These are phyloP conservation scores for Phoronis australis DNA, from an alignment of 2,888 invertebrate genomes.

Conservation along the genomic window DNA sequence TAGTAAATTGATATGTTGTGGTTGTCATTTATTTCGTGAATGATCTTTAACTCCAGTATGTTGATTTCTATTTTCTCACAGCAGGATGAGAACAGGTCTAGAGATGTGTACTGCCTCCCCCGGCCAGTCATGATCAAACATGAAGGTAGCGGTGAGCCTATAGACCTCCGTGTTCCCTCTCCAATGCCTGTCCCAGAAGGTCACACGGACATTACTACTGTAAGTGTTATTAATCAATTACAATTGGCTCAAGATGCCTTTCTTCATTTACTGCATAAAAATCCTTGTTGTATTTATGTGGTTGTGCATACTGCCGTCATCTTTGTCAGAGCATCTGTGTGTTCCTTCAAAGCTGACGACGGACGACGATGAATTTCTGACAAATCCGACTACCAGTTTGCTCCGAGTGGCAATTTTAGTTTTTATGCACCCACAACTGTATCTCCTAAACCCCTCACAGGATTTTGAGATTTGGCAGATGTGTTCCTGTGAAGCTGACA, in stretches of 20 bases:
- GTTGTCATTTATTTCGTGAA: background rate
- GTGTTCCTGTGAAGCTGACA: too few species aligned
- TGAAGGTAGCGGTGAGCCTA: slow-evolving; percentile 15
- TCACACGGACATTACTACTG: slow-evolving; percentile 33
- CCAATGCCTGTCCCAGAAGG: slow-evolving; percentile 26
- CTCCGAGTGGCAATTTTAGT: too few species aligned
- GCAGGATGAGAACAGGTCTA: slow-evolving; percentile 19
- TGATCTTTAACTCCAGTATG: background rate
- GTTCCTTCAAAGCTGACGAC: too few species aligned
- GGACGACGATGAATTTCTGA: too few species aligned
- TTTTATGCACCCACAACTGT: too few species aligned
- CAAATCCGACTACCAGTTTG: too few species aligned
- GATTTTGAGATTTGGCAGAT: too few species aligned
- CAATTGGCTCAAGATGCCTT: background rate
- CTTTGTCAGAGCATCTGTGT: background rate
- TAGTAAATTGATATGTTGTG: background rate
- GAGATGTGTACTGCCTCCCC: slow-evolving; percentile 33
- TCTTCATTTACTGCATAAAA: too few species aligned
- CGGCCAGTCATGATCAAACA: slow-evolving; percentile 33
- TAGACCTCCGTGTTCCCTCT: slow-evolving; percentile 32
- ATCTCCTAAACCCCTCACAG: too few species aligned
- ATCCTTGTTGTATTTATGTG: too few species aligned
- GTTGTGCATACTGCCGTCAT: too few species aligned
- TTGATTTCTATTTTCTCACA: too few species aligned
- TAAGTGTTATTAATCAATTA: slow-evolving; percentile 14